phyloP scores from a whole-genome alignment of 53 echinoderm and acorn worm species.

The Holothuria leucospilota region DNA sequence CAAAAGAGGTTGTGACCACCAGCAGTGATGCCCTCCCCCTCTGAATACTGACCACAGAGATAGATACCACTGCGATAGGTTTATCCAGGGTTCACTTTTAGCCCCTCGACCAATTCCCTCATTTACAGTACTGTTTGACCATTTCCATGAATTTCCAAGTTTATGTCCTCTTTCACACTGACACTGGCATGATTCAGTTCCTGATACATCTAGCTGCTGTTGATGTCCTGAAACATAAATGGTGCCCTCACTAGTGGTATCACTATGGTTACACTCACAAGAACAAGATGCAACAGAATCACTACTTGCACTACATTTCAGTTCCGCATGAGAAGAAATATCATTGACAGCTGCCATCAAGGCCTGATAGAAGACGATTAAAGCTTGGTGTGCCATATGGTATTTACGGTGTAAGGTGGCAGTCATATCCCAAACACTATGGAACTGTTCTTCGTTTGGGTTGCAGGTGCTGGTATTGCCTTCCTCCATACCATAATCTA shows the following conservation, averaged over 20 bases:
- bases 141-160: not conserved
- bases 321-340: not conserved
- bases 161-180: not conserved
- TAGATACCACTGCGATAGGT: not conserved
- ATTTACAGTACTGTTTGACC: not conserved
- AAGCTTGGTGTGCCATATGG: slow-evolving; percentile 46
- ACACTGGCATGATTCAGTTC: not conserved
- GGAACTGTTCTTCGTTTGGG: not conserved
- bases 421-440: slow-evolving; percentile 12
- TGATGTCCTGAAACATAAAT: no score
- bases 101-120: not conserved
- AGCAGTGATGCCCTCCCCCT: not conserved
- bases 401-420: slow-evolving; percentile 16
- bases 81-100: not conserved
- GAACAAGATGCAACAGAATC: not conserved
- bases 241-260: not conserved
- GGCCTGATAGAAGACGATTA: slow-evolving; percentile 79
- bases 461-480: not conserved
- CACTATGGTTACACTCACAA: not conserved
- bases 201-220: no score
- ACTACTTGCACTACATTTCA: no score
- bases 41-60: slow-evolving; percentile 3
- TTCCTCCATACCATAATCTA: not conserved
- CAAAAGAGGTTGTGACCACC: slow-evolving; percentile 14
- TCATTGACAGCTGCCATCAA: slow-evolving; percentile 67